These are phyloP conservation scores for Cynoglossus semilaevis DNA, from an alignment of 2,113 vertebrate species.

Conservation along the genomic window DNA sequence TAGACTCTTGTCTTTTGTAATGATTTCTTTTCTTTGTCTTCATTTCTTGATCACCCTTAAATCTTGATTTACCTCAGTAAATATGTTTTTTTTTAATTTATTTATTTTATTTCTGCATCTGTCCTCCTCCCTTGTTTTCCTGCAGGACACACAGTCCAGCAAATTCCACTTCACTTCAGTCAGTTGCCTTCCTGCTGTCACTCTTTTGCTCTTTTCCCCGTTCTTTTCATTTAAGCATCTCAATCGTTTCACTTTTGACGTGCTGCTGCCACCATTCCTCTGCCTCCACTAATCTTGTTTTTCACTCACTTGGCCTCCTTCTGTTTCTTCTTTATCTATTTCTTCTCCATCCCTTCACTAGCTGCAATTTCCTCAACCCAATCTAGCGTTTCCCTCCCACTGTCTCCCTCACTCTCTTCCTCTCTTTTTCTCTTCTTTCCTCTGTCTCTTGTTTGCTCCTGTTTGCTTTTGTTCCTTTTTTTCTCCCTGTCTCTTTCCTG, in stretches of 20 bases:
- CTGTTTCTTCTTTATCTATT: conserved; percentile 50
- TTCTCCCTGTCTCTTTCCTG: conserved; percentile 37
- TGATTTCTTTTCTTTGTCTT: background rate
- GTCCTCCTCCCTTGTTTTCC: conserved; percentile 44
- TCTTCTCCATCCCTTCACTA: conserved; percentile 50
- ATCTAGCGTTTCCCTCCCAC: conserved; percentile 55
- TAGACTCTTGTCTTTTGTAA: conserved; percentile 4
- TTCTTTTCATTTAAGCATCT: conserved; percentile 58
- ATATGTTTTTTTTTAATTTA: conserved; percentile 16
- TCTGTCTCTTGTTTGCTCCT: conserved; percentile 35
- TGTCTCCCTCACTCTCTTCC: conserved; percentile 41
- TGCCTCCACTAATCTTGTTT: conserved; percentile 22
- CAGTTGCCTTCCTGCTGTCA: conserved; percentile 68
- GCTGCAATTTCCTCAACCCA: conserved; percentile 59
- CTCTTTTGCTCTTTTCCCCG: conserved; percentile 33
- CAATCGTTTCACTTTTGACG: conserved; percentile 64
- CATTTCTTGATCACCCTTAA: conserved; percentile 32
- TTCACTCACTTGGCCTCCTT: conserved; percentile 50
- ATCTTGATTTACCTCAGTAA: conserved; percentile 28
- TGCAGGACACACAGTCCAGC: conserved; percentile 73
- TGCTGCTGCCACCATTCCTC: conserved; percentile 21
- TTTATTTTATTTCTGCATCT: conserved; percentile 5
- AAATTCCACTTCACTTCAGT: conserved; percentile 84
- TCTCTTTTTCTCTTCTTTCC: background rate
- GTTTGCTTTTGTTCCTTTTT: conserved; percentile 17